Evolutionary conservation across 2,888 invertebrate species (phyloP).

Genomic region (Troides aeacus): DNA sequence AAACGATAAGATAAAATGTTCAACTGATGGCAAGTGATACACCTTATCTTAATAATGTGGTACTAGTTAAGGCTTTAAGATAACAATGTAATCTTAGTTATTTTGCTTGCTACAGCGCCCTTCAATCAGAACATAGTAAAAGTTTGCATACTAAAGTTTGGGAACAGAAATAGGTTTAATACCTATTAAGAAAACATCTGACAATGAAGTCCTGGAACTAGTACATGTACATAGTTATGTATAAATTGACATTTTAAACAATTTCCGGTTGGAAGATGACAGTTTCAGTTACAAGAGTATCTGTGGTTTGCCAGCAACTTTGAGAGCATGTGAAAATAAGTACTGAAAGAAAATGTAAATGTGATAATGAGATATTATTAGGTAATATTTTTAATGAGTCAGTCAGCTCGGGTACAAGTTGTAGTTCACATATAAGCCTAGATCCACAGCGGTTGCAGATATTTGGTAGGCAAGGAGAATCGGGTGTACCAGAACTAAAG

Average conservation of each 20-base stretch:
- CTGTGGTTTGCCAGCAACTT: conserved; percentile 90
- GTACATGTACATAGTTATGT: not conserved
- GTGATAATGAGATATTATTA: conserved; percentile 69
- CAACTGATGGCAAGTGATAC: too few relatives aligned
- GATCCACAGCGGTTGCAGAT: conserved; percentile 86
- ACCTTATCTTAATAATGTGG: not conserved
- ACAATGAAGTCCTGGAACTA: too few relatives aligned
- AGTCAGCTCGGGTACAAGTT: conserved; percentile 90
- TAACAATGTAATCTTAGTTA: too few relatives aligned
- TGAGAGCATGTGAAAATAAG: conserved; percentile 89
- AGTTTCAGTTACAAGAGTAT: conserved; percentile 84
- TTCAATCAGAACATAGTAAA: too few relatives aligned
- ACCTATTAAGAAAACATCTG: too few relatives aligned
- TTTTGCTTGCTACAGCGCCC: too few relatives aligned
- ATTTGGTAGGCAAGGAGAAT: conserved; percentile 55
- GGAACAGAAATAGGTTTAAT: too few relatives aligned
- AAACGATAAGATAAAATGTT: too few relatives aligned
- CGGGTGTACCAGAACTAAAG: conserved; percentile 58
- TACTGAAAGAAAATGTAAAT: conserved; percentile 92
- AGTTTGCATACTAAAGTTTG: too few relatives aligned
- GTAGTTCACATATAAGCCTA: conserved; percentile 88
- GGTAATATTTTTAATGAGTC: conserved; percentile 82
- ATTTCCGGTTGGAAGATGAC: conserved; percentile 88
- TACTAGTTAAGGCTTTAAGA: not conserved
- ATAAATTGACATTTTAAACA: conserved; percentile 43